Conservation (phyloP, 2,797 vertebrate genomes). For the Scomberomorus guttatus region DNA sequence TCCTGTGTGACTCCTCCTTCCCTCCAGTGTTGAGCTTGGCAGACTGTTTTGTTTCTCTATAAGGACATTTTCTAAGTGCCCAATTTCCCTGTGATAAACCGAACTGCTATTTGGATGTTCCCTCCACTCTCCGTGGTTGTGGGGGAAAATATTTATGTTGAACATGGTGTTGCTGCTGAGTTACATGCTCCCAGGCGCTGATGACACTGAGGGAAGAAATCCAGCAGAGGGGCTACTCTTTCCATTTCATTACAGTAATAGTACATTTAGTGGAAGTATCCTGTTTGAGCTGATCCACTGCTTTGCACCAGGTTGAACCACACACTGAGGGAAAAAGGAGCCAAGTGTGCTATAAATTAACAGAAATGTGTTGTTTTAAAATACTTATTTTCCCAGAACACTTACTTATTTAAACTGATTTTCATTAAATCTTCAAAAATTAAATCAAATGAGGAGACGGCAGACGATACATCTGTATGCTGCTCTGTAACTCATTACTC, state of each 20-base stretch:
- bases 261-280: neutral
- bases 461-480: neutral
- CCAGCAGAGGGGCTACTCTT: slow-evolving; percentile 16
- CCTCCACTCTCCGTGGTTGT: slow-evolving; percentile 45
- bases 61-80: slow-evolving; percentile 62
- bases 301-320: neutral
- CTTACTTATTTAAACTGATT: neutral
- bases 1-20: slow-evolving; percentile 35
- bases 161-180: slow-evolving; percentile 42
- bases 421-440: neutral
- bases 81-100: slow-evolving; percentile 57
- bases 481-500: neutral
- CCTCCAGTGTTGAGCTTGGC: slow-evolving; percentile 40
- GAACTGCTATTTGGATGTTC: slow-evolving; percentile 37
- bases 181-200: slow-evolving; percentile 24
- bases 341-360: neutral
- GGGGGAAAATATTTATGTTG: slow-evolving; percentile 66
- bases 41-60: slow-evolving; percentile 62
- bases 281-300: neutral
- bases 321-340: neutral
- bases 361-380: neutral
- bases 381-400: neutral
- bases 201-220: slow-evolving; percentile 36
- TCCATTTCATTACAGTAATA: slow-evolving; percentile 33
- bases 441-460: neutral